These are phyloP conservation scores for Syrmaticus mikado DNA, from an alignment of 2,113 vertebrate species.

Conservation along the genomic window DNA sequence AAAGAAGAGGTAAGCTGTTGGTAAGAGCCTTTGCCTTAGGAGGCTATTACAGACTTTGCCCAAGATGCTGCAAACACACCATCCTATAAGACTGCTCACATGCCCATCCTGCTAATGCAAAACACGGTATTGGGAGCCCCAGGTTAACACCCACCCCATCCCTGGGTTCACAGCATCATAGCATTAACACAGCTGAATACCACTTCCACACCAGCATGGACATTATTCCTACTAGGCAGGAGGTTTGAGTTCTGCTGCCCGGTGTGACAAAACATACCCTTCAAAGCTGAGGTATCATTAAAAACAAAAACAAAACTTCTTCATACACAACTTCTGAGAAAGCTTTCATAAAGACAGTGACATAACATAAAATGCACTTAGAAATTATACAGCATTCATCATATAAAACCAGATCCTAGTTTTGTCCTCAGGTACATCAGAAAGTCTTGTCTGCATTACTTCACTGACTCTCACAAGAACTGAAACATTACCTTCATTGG, in stretches of 20 bases:
- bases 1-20: background rate
- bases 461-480: background rate
- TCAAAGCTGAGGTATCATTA: background rate
- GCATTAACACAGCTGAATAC: background rate
- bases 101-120: fast-evolving
- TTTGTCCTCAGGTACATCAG: background rate
- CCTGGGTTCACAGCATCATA: background rate
- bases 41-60: background rate
- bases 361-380: slow-evolving; percentile 46
- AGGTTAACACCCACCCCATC: fast-evolving
- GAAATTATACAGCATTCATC: slow-evolving; percentile 23
- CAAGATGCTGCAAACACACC: fast-evolving
- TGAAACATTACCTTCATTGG: background rate
- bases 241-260: background rate
- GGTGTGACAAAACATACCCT: fast-evolving
- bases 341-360: slow-evolving; percentile 38
- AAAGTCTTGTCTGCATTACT: background rate
- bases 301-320: background rate
- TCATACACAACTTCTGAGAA: slow-evolving; percentile 13
- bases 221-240: background rate
- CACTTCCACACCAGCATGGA: background rate
- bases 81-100: fast-evolving
- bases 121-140: background rate
- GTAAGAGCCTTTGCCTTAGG: background rate
- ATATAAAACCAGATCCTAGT: background rate